A percentile compares a stretch with the other conserved stretches of the same genome.
These are phyloP conservation scores for Lucinisca nassula DNA, from an alignment of 2,888 invertebrate genomes.

Conservation along the genomic window DNA sequence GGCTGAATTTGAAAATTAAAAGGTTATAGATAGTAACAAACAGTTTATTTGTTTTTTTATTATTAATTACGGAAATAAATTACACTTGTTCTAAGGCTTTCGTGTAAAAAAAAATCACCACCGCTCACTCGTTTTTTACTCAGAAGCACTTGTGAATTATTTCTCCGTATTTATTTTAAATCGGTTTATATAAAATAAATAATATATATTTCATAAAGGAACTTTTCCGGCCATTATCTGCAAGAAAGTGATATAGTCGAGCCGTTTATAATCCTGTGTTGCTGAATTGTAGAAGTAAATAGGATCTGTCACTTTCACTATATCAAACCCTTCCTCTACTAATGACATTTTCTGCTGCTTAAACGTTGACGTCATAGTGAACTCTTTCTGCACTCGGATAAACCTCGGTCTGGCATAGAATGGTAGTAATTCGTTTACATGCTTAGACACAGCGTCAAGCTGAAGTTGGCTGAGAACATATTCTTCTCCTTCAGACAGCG, in stretches of 20 bases:
- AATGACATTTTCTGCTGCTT: slow-evolving; percentile 57
- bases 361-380: slow-evolving; percentile 63
- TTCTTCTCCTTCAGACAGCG: slow-evolving; percentile 51
- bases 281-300: slow-evolving; percentile 46
- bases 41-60: no score
- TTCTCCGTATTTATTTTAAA: no score
- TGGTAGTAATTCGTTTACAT: slow-evolving; percentile 73
- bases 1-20: no score
- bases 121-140: no score
- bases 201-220: slow-evolving; percentile 19
- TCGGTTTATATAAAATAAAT: no score
- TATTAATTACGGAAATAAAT: no score
- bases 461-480: slow-evolving; percentile 28
- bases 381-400: slow-evolving; percentile 52
- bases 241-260: slow-evolving; percentile 12
- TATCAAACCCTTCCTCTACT: slow-evolving; percentile 56
- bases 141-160: no score
- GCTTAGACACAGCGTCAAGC: slow-evolving; percentile 55
- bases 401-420: slow-evolving; percentile 77
- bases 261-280: slow-evolving; percentile 17
- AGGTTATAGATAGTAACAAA: no score
- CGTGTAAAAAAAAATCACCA: neutral
- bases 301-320: slow-evolving; percentile 18
- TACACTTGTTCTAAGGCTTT: no score
- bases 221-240: slow-evolving; percentile 31